Conservation (phyloP, 2,113 vertebrate species). For the Piaya cayana region DNA sequence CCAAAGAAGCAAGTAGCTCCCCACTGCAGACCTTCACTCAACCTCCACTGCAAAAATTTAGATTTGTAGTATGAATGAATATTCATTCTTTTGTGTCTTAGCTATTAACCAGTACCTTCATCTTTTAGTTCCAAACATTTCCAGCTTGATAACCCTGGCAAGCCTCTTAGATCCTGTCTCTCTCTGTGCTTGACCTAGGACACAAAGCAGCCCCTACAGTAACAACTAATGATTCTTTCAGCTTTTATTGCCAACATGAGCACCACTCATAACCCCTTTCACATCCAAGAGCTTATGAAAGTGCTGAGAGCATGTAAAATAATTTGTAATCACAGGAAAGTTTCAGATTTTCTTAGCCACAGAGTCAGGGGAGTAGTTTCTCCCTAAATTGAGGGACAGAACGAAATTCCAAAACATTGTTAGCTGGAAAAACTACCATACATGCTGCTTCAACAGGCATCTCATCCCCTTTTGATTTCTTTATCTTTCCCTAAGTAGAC, state of each 20-base stretch:
- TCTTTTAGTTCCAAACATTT: not conserved
- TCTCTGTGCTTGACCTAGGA: not conserved
- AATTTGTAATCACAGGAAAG: not conserved
- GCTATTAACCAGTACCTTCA: not conserved
- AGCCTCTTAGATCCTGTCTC: not conserved
- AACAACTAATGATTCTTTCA: not conserved
- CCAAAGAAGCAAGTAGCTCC: not conserved
- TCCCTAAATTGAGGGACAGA: fast-evolving
- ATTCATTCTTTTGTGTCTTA: not conserved
- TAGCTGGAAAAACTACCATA: not conserved
- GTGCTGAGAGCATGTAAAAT: not conserved
- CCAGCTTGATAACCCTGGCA: not conserved
- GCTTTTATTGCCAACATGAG: not conserved
- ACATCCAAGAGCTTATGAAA: not conserved
- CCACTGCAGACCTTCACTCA: not conserved
- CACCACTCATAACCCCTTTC: not conserved
- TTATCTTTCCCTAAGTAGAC: not conserved
- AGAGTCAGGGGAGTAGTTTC: not conserved
- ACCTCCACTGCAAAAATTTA: not conserved
- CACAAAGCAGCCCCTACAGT: not conserved
- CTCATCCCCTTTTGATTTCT: fast-evolving
- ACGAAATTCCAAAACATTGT: not conserved
- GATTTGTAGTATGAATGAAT: not conserved
- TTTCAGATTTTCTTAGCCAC: not conserved
- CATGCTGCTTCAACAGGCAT: not conserved